Conservation (phyloP, 2,113 vertebrate species). For the Lucifuga dentata region DNA sequence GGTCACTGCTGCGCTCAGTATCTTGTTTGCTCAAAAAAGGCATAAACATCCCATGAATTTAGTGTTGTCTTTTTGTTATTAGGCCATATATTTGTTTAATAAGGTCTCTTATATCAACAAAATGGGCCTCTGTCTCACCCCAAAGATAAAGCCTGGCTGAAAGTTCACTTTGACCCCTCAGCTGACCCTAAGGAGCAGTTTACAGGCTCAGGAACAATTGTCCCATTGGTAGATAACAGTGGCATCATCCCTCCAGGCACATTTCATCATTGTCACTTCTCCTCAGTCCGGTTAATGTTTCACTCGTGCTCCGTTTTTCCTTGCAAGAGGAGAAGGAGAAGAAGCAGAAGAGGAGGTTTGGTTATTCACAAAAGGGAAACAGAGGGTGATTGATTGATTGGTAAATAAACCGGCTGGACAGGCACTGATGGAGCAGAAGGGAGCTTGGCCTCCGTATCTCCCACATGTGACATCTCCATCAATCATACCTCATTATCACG, state of each 20-base stretch:
- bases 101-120: conserved; percentile 67
- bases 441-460: conserved; percentile 60
- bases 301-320: conserved; percentile 56
- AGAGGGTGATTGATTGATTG: conserved; percentile 76
- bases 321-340: conserved; percentile 34
- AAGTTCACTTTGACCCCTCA: conserved; percentile 72
- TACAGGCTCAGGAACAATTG: conserved; percentile 77
- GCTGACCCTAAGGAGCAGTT: conserved; percentile 76
- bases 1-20: fast-evolving
- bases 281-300: conserved; percentile 82
- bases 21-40: conserved; percentile 8
- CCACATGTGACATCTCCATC: conserved; percentile 67
- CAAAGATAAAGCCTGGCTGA: conserved; percentile 58
- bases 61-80: conserved; percentile 9
- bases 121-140: conserved; percentile 66
- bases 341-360: conserved; percentile 58
- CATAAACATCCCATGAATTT: conserved; percentile 11
- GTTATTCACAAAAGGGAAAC: conserved; percentile 76
- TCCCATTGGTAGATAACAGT: conserved; percentile 74
- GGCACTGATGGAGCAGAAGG: conserved; percentile 43
- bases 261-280: conserved; percentile 79
- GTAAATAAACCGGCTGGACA: conserved; percentile 73
- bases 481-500: conserved; percentile 73
- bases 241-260: conserved; percentile 75
- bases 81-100: conserved; percentile 54